Evolutionary conservation across 2,113 vertebrate genomes (phyloP).

Genomic region (Arenaria interpres): DNA sequence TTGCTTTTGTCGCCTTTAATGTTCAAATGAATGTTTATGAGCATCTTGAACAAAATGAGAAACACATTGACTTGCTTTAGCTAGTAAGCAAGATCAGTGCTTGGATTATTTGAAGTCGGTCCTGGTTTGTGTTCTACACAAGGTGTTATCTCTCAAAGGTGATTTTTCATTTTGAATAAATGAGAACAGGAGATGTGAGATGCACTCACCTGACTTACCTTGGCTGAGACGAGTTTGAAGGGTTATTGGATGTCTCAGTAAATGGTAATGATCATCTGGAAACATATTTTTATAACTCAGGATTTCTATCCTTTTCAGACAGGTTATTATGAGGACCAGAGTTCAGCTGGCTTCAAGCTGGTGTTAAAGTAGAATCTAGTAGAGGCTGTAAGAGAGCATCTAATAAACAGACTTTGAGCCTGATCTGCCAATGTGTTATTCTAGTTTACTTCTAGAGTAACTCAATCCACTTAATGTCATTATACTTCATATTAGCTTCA

Average conservation of each 20-base stretch:
- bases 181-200: not conserved
- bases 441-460: not conserved
- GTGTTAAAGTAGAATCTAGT: not conserved
- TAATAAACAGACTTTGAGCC: not conserved
- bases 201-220: not conserved
- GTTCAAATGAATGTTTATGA: not conserved
- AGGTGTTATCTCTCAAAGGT: not conserved
- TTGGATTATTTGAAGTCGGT: not conserved
- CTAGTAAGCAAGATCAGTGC: not conserved
- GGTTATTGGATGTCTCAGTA: not conserved
- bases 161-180: constrained; percentile 20
- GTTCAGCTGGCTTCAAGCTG: not conserved
- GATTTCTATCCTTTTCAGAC: not conserved
- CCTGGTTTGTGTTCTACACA: not conserved
- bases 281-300: not conserved
- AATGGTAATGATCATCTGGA: not conserved
- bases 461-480: not conserved
- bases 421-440: not conserved
- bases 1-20: not conserved
- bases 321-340: not conserved
- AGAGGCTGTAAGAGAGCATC: not conserved
- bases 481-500: not conserved
- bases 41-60: not conserved
- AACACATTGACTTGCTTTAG: not conserved
- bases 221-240: not conserved